Evolutionary conservation across 1,140 invertebrate genomes (phyloP).

Genomic region (Drosophila teissieri): DNA sequence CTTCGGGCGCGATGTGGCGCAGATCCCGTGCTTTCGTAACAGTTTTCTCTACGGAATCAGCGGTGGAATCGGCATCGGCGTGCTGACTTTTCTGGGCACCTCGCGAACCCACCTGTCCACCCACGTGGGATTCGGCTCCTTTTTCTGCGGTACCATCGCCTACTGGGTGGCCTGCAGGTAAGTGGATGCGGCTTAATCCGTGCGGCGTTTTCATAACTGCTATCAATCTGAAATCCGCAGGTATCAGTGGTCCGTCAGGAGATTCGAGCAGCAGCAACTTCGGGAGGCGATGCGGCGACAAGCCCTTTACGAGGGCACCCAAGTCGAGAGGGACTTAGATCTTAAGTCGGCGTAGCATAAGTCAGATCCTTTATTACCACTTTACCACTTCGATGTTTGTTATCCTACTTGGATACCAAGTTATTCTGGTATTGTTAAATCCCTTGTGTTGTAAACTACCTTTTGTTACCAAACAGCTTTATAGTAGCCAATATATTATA

Average conservation of each 20-base stretch:
- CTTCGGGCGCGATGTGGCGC: slow-evolving; percentile 86
- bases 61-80: slow-evolving; percentile 86
- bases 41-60: slow-evolving; percentile 87
- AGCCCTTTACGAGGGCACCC: slow-evolving; percentile 84
- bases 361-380: not conserved
- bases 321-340: slow-evolving; percentile 68
- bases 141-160: slow-evolving; percentile 85
- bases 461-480: slow-evolving; percentile 33
- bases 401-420: not conserved
- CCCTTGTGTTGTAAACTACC: slow-evolving; percentile 13
- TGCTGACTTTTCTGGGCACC: slow-evolving; percentile 87
- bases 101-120: slow-evolving; percentile 85
- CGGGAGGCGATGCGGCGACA: slow-evolving; percentile 81
- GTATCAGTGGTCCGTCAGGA: slow-evolving; percentile 85
- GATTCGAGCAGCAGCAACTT: slow-evolving; percentile 84
- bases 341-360: slow-evolving; percentile 72
- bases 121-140: slow-evolving; percentile 86
- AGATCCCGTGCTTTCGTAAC: slow-evolving; percentile 88
- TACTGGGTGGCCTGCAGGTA: slow-evolving; percentile 86
- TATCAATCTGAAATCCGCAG: slow-evolving; percentile 26
- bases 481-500: slow-evolving; percentile 17
- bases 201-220: not conserved
- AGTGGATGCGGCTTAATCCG: not conserved
- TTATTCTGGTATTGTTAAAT: slow-evolving; percentile 5
- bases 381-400: slow-evolving; percentile 1